Base-by-base conservation (phyloP, 2,888 invertebrate species). In the Agonum fuliginosum region DNA sequence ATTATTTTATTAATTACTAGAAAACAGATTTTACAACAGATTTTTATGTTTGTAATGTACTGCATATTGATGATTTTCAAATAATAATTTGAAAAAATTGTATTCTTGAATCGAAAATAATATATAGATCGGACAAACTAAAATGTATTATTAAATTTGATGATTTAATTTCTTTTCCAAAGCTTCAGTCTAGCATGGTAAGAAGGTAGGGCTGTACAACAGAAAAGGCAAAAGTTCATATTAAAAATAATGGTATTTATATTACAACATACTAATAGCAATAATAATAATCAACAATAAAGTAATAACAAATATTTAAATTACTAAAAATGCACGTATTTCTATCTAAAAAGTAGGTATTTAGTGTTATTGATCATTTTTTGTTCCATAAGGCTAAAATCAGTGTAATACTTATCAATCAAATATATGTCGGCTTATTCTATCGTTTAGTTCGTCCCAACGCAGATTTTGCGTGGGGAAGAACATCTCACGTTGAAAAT, bases 201-300 rank as follows among this genome's bases (percentile, higher is more conserved):
- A 46, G 43, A 46, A 70, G 46, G 43, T 62, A 62, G 58, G 58
- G 58, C 58, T 62, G 58, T 62, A 62, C 58, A 62, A 62, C 17
- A 70, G 43, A 70, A 70, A 46, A 70, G 46, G 22, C 70, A 70
- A 30, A 46, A 54, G 20, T 74, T 77, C 58, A 24, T 77, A 77
- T 70, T 86, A 86, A 86, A 86, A 86, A 86, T 86, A 86, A 82
- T 84, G 86, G 85, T 85, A 84, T 86, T 84, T 86, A 86, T 86
- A 83, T 84, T 86, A 86, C 85, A 86, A 86, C 83, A 85, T 84
- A 83, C 84, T 84, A 85, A 84, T 70, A 77, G 70, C 30, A 77
- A 84, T 83, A 86, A 85, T 83, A 83, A 86, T 86, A 86, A 86
- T 86, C 86, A 87, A 86, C 86, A 87, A 87, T 85, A 86, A 85